These are phyloP conservation scores for Drosophila pseudoobscura DNA, from an alignment of 1,140 invertebrate species.

Conservation along the genomic window DNA sequence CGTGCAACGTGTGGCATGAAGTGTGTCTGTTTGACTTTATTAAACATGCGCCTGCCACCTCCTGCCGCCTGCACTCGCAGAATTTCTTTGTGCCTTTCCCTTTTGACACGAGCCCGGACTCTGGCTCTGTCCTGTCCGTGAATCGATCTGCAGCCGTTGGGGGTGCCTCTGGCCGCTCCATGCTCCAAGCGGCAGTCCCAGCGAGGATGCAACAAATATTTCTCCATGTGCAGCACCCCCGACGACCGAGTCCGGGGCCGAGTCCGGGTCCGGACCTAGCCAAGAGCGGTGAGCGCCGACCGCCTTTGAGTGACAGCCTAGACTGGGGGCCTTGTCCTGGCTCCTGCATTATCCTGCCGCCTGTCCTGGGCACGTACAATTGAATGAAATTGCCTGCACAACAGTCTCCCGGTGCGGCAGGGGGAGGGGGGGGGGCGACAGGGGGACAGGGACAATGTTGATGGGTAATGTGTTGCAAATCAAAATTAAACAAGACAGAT, in stretches of 20 bases:
- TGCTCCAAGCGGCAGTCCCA: too few relatives aligned
- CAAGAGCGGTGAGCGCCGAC: constrained; percentile 29
- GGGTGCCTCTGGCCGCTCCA: too few relatives aligned
- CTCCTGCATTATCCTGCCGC: constrained; percentile 1
- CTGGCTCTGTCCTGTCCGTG: too few relatives aligned
- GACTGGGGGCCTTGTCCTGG: constrained; percentile 36
- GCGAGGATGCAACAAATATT: too few relatives aligned
- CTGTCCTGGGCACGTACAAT: constrained; percentile 60
- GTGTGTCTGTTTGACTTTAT: constrained; percentile 73
- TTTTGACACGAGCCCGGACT: too few relatives aligned
- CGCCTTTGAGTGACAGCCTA: constrained; percentile 70
- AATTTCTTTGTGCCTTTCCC: too few relatives aligned
- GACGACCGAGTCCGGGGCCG: background rate
- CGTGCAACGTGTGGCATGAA: constrained; percentile 42
- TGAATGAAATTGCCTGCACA: constrained; percentile 69
- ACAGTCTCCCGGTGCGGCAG: constrained; percentile 2
- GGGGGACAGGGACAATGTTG: constrained; percentile 14
- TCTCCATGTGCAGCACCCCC: constrained; percentile 8
- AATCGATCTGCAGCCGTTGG: too few relatives aligned
- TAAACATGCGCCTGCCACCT: constrained; percentile 54
- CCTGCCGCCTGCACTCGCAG: constrained; percentile 16
- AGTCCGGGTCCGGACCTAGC: constrained; percentile 12
- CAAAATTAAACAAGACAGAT: constrained; percentile 77
- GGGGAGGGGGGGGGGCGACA: too few relatives aligned
- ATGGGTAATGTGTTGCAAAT: constrained; percentile 76